A percentile compares a stretch with the other conserved stretches of the same genome.
Conservation (phyloP, 2,888 invertebrate genomes). For the Cataglyphis altisquamis region DNA sequence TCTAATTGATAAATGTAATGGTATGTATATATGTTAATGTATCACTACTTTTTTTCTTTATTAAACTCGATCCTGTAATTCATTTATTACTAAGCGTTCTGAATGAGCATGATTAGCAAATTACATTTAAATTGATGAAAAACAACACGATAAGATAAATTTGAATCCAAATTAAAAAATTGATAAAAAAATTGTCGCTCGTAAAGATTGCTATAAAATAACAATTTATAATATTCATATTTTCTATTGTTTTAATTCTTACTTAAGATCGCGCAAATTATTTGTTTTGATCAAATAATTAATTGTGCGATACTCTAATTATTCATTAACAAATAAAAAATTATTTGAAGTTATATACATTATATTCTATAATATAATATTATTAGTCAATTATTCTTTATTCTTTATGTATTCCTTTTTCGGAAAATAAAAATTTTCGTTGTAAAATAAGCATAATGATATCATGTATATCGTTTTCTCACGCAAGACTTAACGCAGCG, state of each 20-base stretch:
- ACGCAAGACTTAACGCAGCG: constrained; percentile 50
- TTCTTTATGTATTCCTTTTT: neutral
- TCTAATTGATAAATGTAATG: neutral
- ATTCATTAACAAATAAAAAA: neutral
- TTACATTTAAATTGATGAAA: neutral
- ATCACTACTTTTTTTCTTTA: neutral
- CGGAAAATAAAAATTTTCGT: neutral
- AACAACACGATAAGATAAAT: neutral
- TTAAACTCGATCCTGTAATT: neutral
- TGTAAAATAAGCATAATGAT: neutral
- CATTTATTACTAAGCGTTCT: neutral
- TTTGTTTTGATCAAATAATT: neutral
- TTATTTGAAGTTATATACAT: neutral
- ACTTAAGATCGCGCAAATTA: neutral
- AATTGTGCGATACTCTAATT: neutral
- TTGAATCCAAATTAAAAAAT: neutral
- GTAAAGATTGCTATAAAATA: neutral
- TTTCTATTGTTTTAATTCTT: neutral
- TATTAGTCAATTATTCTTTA: neutral
- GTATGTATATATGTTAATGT: too few species aligned
- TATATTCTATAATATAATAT: neutral
- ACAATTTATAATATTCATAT: neutral
- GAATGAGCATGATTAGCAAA: neutral
- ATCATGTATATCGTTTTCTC: neutral
- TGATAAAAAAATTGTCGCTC: neutral